A percentile compares a stretch with the other conserved stretches of the same genome.
Evolutionary conservation across 2,113 vertebrate species (phyloP).

Genomic region (Saccopteryx leptura): DNA sequence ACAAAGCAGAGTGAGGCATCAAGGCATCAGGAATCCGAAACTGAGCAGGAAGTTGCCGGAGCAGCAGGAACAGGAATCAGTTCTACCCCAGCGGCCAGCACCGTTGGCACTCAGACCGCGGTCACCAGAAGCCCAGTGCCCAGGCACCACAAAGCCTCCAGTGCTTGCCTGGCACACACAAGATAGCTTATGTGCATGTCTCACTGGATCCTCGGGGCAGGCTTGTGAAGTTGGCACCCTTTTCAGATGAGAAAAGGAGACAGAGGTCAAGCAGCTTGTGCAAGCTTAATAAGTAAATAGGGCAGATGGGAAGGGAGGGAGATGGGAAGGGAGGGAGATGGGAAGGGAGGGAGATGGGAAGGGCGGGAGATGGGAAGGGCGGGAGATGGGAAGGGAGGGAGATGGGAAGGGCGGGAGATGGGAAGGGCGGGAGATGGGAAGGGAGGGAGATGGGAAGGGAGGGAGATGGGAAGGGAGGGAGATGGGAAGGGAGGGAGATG

Average conservation of each 20-base stretch:
- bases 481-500: not conserved
- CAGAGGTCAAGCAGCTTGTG: not conserved
- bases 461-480: not conserved
- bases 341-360: not conserved
- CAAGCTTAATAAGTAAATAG: not conserved
- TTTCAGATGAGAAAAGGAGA: not conserved
- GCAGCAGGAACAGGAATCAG: not conserved
- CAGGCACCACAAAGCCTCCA: accelerated
- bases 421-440: not conserved
- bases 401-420: not conserved
- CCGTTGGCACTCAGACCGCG: not conserved
- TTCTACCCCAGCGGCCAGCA: not conserved
- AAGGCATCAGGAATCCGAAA: not conserved
- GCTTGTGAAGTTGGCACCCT: not conserved
- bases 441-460: not conserved
- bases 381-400: not conserved
- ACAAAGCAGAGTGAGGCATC: accelerated
- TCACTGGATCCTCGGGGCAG: not conserved
- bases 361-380: not conserved
- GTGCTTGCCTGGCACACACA: accelerated
- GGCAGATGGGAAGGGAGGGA: not conserved
- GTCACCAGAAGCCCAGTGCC: not conserved
- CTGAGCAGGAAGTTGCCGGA: not conserved
- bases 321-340: not conserved
- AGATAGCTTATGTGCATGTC: accelerated